A percentile compares a stretch with the other conserved stretches of the same genome.
Evolutionary conservation across 2,888 invertebrate genomes (phyloP).

Genomic region (Boloria euphrosyne): DNA sequence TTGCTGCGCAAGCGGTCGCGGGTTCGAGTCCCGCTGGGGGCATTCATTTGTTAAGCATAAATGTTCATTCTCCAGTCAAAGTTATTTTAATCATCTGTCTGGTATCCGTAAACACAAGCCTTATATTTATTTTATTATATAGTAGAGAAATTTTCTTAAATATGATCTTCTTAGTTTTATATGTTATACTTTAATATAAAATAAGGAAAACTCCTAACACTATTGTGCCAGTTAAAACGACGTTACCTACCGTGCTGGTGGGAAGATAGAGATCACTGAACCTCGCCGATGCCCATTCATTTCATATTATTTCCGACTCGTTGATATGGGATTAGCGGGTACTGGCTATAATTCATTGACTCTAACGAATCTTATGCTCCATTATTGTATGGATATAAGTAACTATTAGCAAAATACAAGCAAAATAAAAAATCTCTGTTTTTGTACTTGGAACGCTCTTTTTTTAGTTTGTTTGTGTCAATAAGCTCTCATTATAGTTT

Average conservation of each 20-base stretch:
- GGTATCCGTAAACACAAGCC: too few species aligned
- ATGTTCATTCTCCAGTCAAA: too few species aligned
- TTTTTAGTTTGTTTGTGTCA: not conserved
- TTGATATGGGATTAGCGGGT: constrained; percentile 46
- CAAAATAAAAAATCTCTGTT: not conserved
- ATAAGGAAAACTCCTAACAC: constrained; percentile 7
- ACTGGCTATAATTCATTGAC: constrained; percentile 29
- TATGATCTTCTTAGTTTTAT: not conserved
- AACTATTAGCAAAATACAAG: not conserved
- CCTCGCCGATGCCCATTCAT: constrained; percentile 58
- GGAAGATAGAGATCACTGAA: constrained; percentile 56
- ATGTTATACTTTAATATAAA: not conserved
- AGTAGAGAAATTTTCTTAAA: too few species aligned
- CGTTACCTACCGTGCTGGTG: constrained; percentile 29
- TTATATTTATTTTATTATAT: too few species aligned
- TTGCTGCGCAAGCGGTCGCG: too few species aligned
- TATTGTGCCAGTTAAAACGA: constrained; percentile 21
- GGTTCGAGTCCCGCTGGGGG: too few species aligned
- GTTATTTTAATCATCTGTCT: too few species aligned
- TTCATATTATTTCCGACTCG: constrained; percentile 57
- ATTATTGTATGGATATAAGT: constrained; percentile 11
- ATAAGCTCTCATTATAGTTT: not conserved
- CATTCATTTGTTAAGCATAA: too few species aligned
- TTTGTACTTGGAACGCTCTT: not conserved
- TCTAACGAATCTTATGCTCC: constrained; percentile 21